Percentiles rank a stretch among this genome's conserved stretches.
These are phyloP conservation scores for Leucopsar rothschildi DNA, from an alignment of 2,113 vertebrate genomes.

Conservation along the genomic window DNA sequence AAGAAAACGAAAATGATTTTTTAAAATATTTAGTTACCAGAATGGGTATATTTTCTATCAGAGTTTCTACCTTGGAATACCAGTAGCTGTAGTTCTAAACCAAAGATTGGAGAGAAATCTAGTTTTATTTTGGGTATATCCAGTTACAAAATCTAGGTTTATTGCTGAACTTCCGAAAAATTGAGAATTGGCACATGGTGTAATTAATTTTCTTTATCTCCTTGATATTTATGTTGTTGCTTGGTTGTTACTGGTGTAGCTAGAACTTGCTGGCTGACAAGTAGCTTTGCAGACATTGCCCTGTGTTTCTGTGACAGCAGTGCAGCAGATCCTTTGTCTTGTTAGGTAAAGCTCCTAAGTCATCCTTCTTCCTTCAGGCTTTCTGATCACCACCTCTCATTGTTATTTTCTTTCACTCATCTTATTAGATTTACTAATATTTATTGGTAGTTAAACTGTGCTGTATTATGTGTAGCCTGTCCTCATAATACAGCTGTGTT, in stretches of 20 bases:
- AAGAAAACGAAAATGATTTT: background rate
- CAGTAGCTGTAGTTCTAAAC: background rate
- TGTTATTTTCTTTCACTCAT: background rate
- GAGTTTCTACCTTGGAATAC: background rate
- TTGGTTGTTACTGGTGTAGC: background rate
- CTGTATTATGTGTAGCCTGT: background rate
- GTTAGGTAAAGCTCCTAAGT: background rate
- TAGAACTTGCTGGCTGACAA: background rate
- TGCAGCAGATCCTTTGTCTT: background rate
- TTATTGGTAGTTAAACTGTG: background rate
- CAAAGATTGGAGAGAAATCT: background rate
- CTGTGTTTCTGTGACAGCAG: background rate
- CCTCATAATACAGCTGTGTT: background rate
- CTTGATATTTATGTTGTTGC: background rate
- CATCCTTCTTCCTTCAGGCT: background rate
- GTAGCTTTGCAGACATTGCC: background rate
- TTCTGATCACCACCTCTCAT: background rate
- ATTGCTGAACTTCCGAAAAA: background rate
- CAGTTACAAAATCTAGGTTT: background rate
- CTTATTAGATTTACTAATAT: background rate
- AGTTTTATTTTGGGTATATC: background rate
- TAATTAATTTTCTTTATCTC: background rate
- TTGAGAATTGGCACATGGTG: background rate
- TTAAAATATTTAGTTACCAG: background rate
- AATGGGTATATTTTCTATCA: background rate